phyloP scores from a whole-genome alignment of 2,797 vertebrate species.

The Paratrypauchen microcephalus region DNA sequence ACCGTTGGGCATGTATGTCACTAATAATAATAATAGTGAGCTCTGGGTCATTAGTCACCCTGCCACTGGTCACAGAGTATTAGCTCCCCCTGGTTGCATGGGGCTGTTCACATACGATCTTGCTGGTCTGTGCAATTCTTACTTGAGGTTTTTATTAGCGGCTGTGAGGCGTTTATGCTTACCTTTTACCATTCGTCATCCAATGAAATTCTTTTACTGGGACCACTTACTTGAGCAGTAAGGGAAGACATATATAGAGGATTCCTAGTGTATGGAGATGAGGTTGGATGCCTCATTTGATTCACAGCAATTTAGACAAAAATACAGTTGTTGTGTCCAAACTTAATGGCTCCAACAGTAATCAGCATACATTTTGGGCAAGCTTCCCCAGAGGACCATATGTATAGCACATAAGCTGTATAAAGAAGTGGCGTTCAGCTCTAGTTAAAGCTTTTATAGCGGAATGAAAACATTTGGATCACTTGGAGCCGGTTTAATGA shows the following conservation, averaged over 20 bases:
- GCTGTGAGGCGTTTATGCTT: background rate
- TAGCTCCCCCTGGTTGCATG: background rate
- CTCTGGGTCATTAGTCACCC: slow-evolving; percentile 1
- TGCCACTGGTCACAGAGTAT: background rate
- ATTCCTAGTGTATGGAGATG: background rate
- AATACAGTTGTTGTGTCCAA: too few relatives aligned
- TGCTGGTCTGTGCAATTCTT: background rate
- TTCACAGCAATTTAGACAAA: too few relatives aligned
- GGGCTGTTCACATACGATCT: background rate
- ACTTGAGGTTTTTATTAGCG: background rate
- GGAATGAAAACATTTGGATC: too few relatives aligned
- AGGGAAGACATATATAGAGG: background rate
- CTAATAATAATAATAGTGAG: background rate
- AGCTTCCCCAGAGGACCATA: too few relatives aligned
- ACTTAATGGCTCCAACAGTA: too few relatives aligned
- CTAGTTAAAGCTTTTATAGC: too few relatives aligned
- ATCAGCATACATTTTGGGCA: too few relatives aligned
- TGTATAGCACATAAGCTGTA: too few relatives aligned
- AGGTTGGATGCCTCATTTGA: background rate
- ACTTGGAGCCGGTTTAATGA: too few relatives aligned
- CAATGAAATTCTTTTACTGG: background rate
- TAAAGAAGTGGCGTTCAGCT: too few relatives aligned
- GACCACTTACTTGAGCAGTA: background rate
- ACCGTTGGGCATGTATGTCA: background rate
- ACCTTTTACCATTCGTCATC: background rate